Evolutionary conservation across 2,113 vertebrate genomes (phyloP), one percentile per base, ranked within the genome.

Genomic region (Plotosus lineatus): DNA sequence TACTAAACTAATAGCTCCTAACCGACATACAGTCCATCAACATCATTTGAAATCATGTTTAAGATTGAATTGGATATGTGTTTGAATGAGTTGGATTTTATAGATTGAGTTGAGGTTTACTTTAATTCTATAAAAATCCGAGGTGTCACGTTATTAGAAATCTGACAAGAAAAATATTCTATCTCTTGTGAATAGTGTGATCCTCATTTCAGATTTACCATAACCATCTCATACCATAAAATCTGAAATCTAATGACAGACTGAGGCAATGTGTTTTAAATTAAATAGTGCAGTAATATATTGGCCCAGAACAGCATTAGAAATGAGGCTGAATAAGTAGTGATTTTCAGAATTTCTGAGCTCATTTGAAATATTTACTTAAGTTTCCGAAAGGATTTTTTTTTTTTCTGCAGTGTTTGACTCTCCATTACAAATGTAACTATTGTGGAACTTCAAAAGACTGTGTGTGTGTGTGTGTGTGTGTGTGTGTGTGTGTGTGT

Each of bases 21-120:
- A 61, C 21, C 31, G 63, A 58, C 28, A 73, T 3, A 53, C 40
- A 42, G 33, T 56, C 36, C 44, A 38, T 40, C 26, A 79, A 75
- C 33, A n/a, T 15, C 6, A 51, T 71, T 65, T 73, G 36, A 78
- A 55, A 78, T 60, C 51, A 46, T 78, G 38, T 48, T 58, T 63
- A 11, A 21, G 5, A 38, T n/a, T 31, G 12, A 31, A 61, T 28
- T 72, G 17, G 23, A 36, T 58, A 46, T 53, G 77, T 58, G n/a
- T 56, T 79, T 21, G 51, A 51, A 53, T 40, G 44, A 23, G 72
- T 19, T 58, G n/a, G 28, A 40, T 17, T 15, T 40, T 51, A 56
- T 33, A 36, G 60, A 63, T 9, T 36, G 9, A 61, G 28, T 33
- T 17, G 14, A 58, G 55, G n/a, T 28, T 58, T 26, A 58, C 55